Evolutionary conservation across 2,113 vertebrate genomes (phyloP), one percentile per base, ranked within the genome.

Genomic region (Myxocyprinus asiaticus): DNA sequence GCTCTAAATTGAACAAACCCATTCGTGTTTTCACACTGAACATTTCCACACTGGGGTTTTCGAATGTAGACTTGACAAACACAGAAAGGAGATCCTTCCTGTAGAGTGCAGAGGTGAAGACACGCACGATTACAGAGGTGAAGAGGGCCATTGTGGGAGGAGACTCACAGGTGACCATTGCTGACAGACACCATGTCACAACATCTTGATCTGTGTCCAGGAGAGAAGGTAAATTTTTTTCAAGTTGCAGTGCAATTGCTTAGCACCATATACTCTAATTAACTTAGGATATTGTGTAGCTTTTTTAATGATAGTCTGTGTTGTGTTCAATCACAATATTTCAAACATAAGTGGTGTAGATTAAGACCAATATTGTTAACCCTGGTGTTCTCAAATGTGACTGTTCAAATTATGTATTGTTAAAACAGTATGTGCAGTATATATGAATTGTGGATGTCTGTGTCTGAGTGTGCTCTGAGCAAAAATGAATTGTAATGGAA

Each of bases 81-180:
- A n/a, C 61, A 53, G 22, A 71, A 71, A 71, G 53, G 12, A 71
- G 53, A 58, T 14, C 43, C 73, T 76, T 80, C 67, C 82, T 80
- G 61, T 67, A 14, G 47, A 70, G 67, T 69, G 64, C 43, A 67
- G 53, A 79, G 65, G 62, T 74, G 77, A 58, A 69, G 77, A 71
- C 61, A 83, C 14, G 72, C 72, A 76, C 69, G 59, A 79, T 79
- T 83, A 61, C 70, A 78, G 69, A 78, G 63, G 69, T 78, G 76
- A 82, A 78, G 76, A 83, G 78, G 77, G 74, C 66, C 66, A 80
- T 45, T 76, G 44, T 80, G 53, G 61, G 78, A 79, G 65, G 44
- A 83, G 56, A 75, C 59, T 66, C 72, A 17, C 58, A 22, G 48
- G 53, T n/a, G 66, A 76, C 51, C 64, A 42, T 10, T 8, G 14